phyloP scores from a whole-genome alignment of 2,113 vertebrate species.

The Dasyurus viverrinus region DNA sequence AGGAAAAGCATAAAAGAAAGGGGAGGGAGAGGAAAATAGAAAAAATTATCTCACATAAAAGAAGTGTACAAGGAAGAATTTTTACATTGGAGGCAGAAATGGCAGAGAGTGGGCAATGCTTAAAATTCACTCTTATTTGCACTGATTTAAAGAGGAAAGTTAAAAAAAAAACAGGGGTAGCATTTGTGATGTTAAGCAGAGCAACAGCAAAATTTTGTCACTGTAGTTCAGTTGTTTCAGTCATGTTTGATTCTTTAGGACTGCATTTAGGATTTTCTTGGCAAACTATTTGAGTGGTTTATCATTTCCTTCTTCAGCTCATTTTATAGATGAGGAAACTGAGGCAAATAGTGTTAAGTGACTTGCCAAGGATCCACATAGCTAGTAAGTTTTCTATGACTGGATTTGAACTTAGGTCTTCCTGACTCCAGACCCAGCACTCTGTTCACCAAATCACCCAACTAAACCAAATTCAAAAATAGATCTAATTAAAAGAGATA shows the following conservation, averaged over 20 bases:
- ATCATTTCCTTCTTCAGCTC: background rate
- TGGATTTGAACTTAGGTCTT: background rate
- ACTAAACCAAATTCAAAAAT: background rate
- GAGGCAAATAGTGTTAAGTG: background rate
- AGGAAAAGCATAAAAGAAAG: accelerated
- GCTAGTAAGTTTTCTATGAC: background rate
- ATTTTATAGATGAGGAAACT: background rate
- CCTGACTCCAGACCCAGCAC: background rate
- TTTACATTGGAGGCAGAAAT: background rate
- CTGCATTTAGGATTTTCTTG: background rate
- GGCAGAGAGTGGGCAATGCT: background rate
- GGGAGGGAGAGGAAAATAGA: background rate
- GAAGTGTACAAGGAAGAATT: background rate
- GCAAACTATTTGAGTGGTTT: background rate
- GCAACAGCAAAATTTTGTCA: background rate
- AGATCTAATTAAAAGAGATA: background rate
- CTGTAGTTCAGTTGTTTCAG: background rate
- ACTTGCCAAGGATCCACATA: background rate
- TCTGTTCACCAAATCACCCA: background rate
- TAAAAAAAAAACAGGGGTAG: background rate
- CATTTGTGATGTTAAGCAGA: background rate
- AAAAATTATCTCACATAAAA: background rate
- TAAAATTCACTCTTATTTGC: background rate
- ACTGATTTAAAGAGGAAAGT: background rate
- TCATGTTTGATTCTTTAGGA: background rate